Base-by-base conservation (phyloP, 1,140 invertebrate species). In the Mizuhopecten yessoensis region DNA sequence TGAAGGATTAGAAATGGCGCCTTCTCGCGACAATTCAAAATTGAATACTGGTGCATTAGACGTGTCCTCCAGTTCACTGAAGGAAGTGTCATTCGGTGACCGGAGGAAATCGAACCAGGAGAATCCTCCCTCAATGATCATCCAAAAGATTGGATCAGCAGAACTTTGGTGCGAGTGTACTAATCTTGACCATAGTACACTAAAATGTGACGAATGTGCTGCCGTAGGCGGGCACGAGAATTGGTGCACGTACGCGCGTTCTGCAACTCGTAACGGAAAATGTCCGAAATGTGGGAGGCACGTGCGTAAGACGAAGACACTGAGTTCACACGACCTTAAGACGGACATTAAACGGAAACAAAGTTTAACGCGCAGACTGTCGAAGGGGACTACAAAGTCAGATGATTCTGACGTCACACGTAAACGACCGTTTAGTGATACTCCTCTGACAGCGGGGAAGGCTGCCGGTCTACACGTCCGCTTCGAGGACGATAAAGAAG, bases 401-500 rank as follows among this genome's bases (percentile, higher is more conserved):
- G 57, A 75, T 17, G 57, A 75, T 75, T 75, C 57, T 75, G 57
- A 75, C n/a, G 29, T 75, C 0, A 29, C 57, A 75, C 15, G 57
- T 3, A 75, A 75, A 75, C 57, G 57, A 5, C 57, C 57, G 1
- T n/a, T 75, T 11, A 75, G 57, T 17, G 57, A 75, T 11, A 75
- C 57, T 9, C 57, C 57, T 0, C n/a, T 75, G 0, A 29, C 57
- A n/a, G 1, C 57, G 29, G 57, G 5, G 2, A 75, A 75, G n/a
- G 23, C 57, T 3, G 29, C 57, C 0, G 57, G 57, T 29, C 57
- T 75, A 17, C 57, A 75, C 57, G 57, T 75, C 23, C 57, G 57
- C 11, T 75, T 75, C n/a, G 57, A 75, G 57, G 57, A 75, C n/a
- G 57, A 75, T 75, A 75, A 75, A n/a, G 57, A 75, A 29, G n/a